These are phyloP conservation scores for Hystrix brachyura DNA, from an alignment of 2,113 vertebrate genomes.

Conservation along the genomic window DNA sequence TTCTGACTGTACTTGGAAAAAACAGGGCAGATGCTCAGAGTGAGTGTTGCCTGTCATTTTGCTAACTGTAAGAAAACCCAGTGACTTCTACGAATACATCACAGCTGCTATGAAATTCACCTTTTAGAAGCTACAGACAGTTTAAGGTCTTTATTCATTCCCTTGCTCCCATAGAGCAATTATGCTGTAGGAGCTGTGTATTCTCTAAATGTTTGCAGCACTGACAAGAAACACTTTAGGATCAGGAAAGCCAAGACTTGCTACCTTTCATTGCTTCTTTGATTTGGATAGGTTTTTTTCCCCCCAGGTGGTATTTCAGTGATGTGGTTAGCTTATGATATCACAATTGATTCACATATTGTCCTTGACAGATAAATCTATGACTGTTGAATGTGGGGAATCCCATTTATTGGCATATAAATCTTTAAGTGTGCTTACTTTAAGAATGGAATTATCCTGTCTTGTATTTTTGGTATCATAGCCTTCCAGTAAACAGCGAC, in stretches of 20 bases:
- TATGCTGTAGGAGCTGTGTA: not conserved
- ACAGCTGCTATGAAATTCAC: not conserved
- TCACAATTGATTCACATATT: not conserved
- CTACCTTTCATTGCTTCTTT: not conserved
- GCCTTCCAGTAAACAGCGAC: slow-evolving; percentile 96
- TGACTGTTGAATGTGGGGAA: slow-evolving; percentile 14
- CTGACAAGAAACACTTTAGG: not conserved
- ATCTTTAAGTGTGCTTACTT: slow-evolving; percentile 88
- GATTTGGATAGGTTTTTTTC: not conserved
- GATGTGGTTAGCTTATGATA: not conserved
- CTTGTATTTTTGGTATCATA: slow-evolving; percentile 98
- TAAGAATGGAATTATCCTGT: slow-evolving; percentile 99
- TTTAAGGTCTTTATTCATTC: not conserved
- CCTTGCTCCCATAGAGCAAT: not conserved
- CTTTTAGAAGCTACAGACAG: not conserved
- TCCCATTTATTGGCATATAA: not conserved
- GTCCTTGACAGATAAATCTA: not conserved
- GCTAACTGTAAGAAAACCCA: not conserved
- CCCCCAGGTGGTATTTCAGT: not conserved
- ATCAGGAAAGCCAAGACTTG: not conserved
- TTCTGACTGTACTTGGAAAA: not conserved
- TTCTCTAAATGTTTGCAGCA: not conserved
- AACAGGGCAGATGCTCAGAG: not conserved
- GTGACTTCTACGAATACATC: not conserved
- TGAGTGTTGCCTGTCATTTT: not conserved